These are phyloP conservation scores for Hemiscyllium ocellatum DNA, from an alignment of 2,113 vertebrate species.

Conservation along the genomic window DNA sequence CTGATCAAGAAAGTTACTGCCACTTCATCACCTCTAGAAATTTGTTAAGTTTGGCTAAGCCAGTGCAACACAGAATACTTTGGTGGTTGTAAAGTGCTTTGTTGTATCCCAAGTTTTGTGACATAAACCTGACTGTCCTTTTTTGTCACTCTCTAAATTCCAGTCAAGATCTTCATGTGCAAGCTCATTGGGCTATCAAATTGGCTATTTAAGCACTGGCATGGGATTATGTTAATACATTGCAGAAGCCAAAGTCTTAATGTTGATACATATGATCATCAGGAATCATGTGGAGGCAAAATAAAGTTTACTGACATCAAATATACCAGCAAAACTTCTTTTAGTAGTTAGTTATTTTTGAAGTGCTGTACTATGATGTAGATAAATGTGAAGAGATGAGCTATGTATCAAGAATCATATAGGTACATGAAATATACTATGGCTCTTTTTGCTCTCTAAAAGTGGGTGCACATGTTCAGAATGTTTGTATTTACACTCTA, in stretches of 20 bases:
- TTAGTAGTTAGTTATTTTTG: not conserved
- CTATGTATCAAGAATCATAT: not conserved
- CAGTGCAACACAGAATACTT: too few species aligned
- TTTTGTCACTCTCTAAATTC: too few species aligned
- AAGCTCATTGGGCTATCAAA: not conserved
- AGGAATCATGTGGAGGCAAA: not conserved
- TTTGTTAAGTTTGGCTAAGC: not conserved
- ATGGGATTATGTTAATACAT: too few species aligned
- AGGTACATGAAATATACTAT: not conserved
- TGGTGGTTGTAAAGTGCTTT: too few species aligned
- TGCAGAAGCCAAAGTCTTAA: too few species aligned
- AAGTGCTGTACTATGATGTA: not conserved
- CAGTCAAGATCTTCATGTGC: not conserved
- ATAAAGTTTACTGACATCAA: not conserved
- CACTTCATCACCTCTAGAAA: too few species aligned
- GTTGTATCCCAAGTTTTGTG: too few species aligned
- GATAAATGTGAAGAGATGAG: not conserved
- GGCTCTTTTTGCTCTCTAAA: not conserved
- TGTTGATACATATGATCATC: not conserved
- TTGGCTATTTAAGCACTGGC: not conserved
- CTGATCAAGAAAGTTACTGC: too few species aligned
- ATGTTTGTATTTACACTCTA: not conserved
- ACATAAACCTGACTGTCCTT: too few species aligned
- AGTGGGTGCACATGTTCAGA: not conserved
- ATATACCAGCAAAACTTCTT: not conserved